Conservation (phyloP, 2,113 vertebrate genomes). For the Sylvia atricapilla region DNA sequence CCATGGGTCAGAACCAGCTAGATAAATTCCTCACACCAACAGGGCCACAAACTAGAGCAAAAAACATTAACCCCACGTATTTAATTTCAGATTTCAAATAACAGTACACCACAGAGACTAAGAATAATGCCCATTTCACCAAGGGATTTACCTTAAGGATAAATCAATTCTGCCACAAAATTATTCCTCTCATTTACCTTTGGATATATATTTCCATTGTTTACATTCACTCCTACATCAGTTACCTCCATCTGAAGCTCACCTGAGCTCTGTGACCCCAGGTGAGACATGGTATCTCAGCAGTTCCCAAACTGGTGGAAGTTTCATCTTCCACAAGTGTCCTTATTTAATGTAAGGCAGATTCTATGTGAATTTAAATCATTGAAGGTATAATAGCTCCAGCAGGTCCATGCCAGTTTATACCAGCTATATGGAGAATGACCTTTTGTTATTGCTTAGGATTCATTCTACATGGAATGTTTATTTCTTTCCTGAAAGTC, state of each 20-base stretch:
- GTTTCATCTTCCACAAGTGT: neutral
- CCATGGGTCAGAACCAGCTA: neutral
- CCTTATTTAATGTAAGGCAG: neutral
- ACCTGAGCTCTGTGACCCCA: neutral
- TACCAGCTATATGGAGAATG: neutral
- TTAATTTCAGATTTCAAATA: conserved; percentile 21
- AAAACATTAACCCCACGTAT: neutral
- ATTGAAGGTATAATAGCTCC: neutral
- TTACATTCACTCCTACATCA: neutral
- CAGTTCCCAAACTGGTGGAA: neutral
- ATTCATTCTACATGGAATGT: neutral
- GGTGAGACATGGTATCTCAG: neutral
- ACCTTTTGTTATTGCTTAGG: conserved; percentile 30
- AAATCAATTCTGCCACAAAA: neutral
- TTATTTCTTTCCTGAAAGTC: neutral
- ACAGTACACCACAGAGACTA: conserved; percentile 19
- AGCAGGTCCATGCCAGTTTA: neutral
- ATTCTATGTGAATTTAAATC: neutral
- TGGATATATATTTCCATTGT: neutral
- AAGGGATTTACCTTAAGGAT: neutral
- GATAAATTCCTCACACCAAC: neutral
- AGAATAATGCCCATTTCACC: neutral
- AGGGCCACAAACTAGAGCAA: neutral
- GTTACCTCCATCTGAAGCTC: neutral
- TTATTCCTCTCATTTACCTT: neutral